A percentile compares a stretch with the other conserved stretches of the same genome.
Conservation (phyloP, 2,113 vertebrate genomes). For the Hemichromis elongatus region DNA sequence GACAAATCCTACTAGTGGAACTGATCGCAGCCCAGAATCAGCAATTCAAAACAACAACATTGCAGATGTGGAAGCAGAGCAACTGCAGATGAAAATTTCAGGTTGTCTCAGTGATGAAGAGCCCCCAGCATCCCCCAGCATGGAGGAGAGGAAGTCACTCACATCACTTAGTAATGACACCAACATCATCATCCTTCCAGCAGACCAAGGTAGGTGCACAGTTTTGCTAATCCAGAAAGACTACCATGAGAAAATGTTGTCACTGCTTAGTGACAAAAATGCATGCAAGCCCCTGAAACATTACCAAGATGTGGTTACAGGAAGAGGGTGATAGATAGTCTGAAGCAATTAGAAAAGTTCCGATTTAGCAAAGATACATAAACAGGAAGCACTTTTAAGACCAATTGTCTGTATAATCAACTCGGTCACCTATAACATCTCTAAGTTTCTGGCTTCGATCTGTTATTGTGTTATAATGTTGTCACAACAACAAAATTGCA, state of each 20-base stretch:
- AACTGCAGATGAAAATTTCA: fast-evolving
- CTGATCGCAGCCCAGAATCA: background rate
- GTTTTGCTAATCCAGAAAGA: background rate
- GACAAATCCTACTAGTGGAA: fast-evolving
- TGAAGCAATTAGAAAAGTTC: background rate
- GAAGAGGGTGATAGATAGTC: background rate
- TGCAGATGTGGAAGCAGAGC: background rate
- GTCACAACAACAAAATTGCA: background rate
- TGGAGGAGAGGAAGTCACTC: background rate
- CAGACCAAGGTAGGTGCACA: background rate
- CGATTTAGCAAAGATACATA: background rate
- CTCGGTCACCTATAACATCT: fast-evolving
- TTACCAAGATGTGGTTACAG: background rate
- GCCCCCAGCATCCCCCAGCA: background rate
- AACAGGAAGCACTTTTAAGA: background rate
- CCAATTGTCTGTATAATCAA: fast-evolving
- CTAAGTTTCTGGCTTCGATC: background rate
- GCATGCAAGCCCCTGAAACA: fast-evolving
- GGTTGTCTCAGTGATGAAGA: background rate
- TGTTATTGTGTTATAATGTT: no score
- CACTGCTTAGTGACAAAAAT: background rate
- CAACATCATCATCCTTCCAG: fast-evolving
- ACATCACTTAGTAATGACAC: background rate
- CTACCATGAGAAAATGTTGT: background rate
- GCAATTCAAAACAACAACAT: background rate